Percentiles rank a stretch among this genome's conserved stretches.
Conservation (phyloP, 1,140 invertebrate species). For the Lamellibrachia luymesi region DNA sequence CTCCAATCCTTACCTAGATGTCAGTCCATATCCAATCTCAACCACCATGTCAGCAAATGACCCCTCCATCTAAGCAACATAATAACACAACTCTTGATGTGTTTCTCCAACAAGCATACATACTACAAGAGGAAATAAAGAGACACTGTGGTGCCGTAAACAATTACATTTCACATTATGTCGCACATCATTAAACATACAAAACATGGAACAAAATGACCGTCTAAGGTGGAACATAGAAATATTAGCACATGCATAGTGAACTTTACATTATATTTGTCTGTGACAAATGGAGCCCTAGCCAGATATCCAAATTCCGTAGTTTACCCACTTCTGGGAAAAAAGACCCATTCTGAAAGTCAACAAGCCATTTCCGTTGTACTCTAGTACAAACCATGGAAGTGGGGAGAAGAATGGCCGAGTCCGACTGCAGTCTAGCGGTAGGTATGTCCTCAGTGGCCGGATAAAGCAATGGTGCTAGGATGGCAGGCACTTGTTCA, state of each 20-base stretch:
- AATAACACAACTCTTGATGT: not conserved
- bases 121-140: too few species aligned
- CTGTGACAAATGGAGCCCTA: too few species aligned
- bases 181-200: not conserved
- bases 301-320: too few species aligned
- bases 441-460: constrained; percentile 67
- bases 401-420: not conserved
- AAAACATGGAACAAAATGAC: not conserved
- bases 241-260: too few species aligned
- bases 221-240: too few species aligned
- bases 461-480: constrained; percentile 82
- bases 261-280: too few species aligned
- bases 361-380: too few species aligned
- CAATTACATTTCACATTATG: too few species aligned
- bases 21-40: constrained; percentile 88
- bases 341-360: too few species aligned
- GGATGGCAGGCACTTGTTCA: constrained; percentile 80
- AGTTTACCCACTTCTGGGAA: too few species aligned
- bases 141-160: too few species aligned
- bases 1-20: constrained; percentile 61
- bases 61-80: constrained; percentile 6
- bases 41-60: constrained; percentile 71
- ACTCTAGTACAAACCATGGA: not conserved
- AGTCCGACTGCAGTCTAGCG: constrained; percentile 1
- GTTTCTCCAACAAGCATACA: not conserved